These are phyloP conservation scores for Labroides dimidiatus DNA, from an alignment of 2,797 vertebrate species.

Conservation along the genomic window DNA sequence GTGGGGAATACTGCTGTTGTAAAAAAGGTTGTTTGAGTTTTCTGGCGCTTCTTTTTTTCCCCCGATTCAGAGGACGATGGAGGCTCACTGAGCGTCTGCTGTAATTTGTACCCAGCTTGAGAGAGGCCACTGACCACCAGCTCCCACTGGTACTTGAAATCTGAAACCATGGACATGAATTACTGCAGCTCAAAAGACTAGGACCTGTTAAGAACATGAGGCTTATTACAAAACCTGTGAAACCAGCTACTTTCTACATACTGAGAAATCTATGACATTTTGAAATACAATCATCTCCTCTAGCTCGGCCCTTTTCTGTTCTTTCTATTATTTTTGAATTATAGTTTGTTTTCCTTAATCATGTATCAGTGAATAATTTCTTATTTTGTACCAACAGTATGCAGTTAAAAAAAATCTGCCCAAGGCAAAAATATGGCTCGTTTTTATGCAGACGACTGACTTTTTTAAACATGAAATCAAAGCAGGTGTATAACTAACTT, in stretches of 20 bases:
- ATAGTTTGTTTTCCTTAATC: background rate
- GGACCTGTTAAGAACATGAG: conserved; percentile 10
- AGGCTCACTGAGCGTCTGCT: conserved; percentile 38
- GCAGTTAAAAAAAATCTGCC: too few species aligned
- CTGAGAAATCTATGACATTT: conserved; percentile 10
- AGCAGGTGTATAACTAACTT: too few species aligned
- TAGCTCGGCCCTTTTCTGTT: background rate
- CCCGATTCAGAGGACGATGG: conserved; percentile 33
- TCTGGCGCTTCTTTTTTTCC: conserved; percentile 39
- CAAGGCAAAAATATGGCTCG: too few species aligned
- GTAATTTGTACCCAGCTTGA: conserved; percentile 47
- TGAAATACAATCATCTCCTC: background rate
- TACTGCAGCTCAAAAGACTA: conserved; percentile 3
- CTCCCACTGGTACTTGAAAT: conserved; percentile 36
- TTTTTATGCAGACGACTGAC: too few species aligned
- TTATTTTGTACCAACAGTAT: too few species aligned
- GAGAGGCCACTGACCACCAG: conserved; percentile 38
- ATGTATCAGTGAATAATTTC: background rate
- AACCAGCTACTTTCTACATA: conserved; percentile 12
- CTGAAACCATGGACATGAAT: conserved; percentile 23
- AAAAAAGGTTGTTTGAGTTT: conserved; percentile 40
- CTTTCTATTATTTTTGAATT: background rate
- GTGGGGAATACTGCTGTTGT: conserved; percentile 40
- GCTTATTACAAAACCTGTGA: background rate
- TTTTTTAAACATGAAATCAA: too few species aligned